Evolutionary conservation across 1,140 invertebrate genomes (phyloP), one percentile per base, ranked within the genome.

Genomic region (Atopsyche davidsoni): DNA sequence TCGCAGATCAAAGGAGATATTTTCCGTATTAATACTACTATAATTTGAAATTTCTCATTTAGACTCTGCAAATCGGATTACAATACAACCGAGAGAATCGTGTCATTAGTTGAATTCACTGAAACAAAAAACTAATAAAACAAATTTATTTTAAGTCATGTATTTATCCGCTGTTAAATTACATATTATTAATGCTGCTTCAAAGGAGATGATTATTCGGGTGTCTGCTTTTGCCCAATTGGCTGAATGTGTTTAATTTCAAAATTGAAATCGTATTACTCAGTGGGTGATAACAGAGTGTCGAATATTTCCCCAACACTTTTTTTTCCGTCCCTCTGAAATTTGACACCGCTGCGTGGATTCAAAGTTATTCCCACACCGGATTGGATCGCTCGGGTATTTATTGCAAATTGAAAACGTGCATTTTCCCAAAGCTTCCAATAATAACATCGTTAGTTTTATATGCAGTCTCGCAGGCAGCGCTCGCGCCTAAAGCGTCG

Each of bases 351-450:
- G 14, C 46, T 17, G 19, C 25, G 16, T n/a, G 35, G 13, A 25
- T 36, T 35, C 23, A 24, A 23, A 25, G 28, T 36, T 35, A 43
- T 43, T 43, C 13, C 28, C 22, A 17, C 22, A n/a, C 11, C 13
- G 48, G 46, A 35, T 34, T 35, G 36, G 38, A 36, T 49, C 46
- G 25, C 36, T 16, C 4, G 46, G 40, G 39, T 50, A 50, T 50
- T 50, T 50, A 50, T 50, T 50, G 48, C 48, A 50, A 50, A 50
- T 50, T 50, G 48, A 50, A 50, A 50, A 50, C 48, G 48, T 50
- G 48, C 48, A 50, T 43, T 44, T 38, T 22, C 40, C 40, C 13
- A 40, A 50, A 34, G 39, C 23, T 34, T 25, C 19, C 39, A 43
- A 50, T 43, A 35, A 50, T 50, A 50, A 23, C 40, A 17, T 43